Conservation (phyloP, 1,140 invertebrate species). For the Lasaia peninsularis region DNA sequence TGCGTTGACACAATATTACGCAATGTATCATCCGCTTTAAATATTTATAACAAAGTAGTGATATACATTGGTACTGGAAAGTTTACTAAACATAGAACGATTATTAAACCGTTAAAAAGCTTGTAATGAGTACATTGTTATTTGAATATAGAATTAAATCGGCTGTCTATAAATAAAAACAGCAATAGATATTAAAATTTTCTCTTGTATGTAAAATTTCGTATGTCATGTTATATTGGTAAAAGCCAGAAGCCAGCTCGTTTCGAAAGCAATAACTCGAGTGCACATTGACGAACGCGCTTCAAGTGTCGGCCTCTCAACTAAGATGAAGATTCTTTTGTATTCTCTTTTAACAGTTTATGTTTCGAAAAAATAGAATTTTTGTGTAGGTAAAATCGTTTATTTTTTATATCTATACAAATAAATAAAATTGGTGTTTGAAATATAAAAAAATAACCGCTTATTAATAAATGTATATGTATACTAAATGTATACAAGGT, state of each 20-base stretch:
- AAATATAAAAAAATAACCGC: too few species aligned
- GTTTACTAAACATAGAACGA: not conserved
- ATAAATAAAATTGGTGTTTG: too few species aligned
- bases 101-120: not conserved
- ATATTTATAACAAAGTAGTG: not conserved
- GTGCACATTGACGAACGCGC: slow-evolving; percentile 60
- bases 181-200: not conserved
- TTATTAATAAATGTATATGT: too few species aligned
- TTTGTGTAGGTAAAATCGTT: too few species aligned
- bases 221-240: slow-evolving; percentile 16
- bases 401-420: too few species aligned
- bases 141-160: not conserved
- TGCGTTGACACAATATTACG: not conserved
- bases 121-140: not conserved
- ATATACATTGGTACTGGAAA: not conserved
- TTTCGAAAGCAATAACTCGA: slow-evolving; percentile 63
- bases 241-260: slow-evolving; percentile 38
- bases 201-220: not conserved
- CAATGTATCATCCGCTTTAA: slow-evolving; percentile 24
- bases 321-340: slow-evolving; percentile 51
- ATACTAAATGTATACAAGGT: too few species aligned
- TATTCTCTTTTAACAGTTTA: slow-evolving; percentile 39
- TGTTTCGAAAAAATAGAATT: not conserved
- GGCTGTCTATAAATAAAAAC: not conserved
- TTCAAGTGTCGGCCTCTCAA: slow-evolving; percentile 47